Evolutionary conservation across 2,888 invertebrate genomes (phyloP).

Genomic region (Acanthosepion pharaonis): DNA sequence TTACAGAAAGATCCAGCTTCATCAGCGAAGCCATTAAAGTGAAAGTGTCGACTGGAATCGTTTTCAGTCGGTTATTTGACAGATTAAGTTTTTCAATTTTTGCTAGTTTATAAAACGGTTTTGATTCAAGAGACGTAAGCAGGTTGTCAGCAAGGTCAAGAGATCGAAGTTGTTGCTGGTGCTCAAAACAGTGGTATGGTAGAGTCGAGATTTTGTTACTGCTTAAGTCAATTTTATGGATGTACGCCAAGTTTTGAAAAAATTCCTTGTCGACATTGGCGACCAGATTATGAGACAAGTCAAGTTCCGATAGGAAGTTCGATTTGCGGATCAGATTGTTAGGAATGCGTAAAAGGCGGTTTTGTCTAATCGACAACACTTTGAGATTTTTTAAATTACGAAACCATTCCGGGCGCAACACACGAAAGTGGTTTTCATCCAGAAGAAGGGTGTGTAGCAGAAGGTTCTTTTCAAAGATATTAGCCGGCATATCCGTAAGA

Average conservation of each 20-base stretch:
- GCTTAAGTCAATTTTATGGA: conserved; percentile 54
- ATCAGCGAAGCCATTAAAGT: conserved; percentile 53
- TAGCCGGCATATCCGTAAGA: conserved; percentile 56
- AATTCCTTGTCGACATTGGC: neutral
- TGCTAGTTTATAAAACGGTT: conserved; percentile 54
- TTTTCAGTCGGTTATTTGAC: conserved; percentile 57
- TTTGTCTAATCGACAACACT: conserved; percentile 49
- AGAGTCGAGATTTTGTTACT: conserved; percentile 62
- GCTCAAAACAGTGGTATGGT: conserved; percentile 55
- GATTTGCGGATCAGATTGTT: neutral
- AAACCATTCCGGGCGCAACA: conserved; percentile 73
- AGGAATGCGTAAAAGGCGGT: neutral
- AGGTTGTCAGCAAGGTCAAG: conserved; percentile 60
- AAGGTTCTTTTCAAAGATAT: conserved; percentile 49
- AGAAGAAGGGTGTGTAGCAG: neutral
- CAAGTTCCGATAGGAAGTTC: neutral
- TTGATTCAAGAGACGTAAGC: conserved; percentile 55
- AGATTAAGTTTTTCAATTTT: conserved; percentile 55
- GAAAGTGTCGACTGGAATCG: conserved; percentile 56
- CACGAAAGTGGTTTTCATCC: neutral
- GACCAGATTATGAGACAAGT: neutral
- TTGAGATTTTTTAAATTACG: conserved; percentile 77
- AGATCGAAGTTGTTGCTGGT: conserved; percentile 54
- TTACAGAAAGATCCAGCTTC: conserved; percentile 60
- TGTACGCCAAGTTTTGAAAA: neutral